These are phyloP conservation scores for Scaptomyza flava DNA, from an alignment of 2,888 invertebrate genomes.

Conservation along the genomic window DNA sequence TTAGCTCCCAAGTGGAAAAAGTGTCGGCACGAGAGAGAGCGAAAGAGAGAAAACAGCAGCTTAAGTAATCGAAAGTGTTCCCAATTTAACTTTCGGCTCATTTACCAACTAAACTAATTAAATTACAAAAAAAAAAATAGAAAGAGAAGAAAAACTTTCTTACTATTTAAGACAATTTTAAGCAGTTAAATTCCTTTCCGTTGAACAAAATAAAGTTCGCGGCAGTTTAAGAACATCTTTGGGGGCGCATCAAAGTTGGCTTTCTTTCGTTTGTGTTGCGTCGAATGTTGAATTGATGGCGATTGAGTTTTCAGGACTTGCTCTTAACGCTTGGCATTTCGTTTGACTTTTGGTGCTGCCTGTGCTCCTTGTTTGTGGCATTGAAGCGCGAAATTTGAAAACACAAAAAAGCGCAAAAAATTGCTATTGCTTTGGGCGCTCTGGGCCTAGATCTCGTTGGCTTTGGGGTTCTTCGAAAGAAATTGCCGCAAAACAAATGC, in stretches of 20 bases:
- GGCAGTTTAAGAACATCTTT: background rate
- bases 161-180: background rate
- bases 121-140: background rate
- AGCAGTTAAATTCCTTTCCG: background rate
- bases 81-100: slow-evolving; percentile 28
- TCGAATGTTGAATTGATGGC: slow-evolving; percentile 10
- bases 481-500: slow-evolving; percentile 59
- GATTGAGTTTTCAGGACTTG: slow-evolving; percentile 28
- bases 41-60: slow-evolving; percentile 11
- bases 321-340: slow-evolving; percentile 14
- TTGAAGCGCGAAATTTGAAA: slow-evolving; percentile 58
- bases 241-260: slow-evolving; percentile 7
- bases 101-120: slow-evolving; percentile 14
- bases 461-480: slow-evolving; percentile 37
- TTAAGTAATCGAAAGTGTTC: slow-evolving; percentile 44
- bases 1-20: slow-evolving; percentile 31
- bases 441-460: slow-evolving; percentile 47
- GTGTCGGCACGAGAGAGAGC: too few relatives aligned
- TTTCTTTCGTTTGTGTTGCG: slow-evolving; percentile 6
- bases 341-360: slow-evolving; percentile 15
- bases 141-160: background rate
- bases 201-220: slow-evolving; percentile 3
- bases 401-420: slow-evolving; percentile 22
- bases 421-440: slow-evolving; percentile 33
- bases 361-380: slow-evolving; percentile 40